Base-by-base conservation (phyloP, 2,888 invertebrate species). In the Ornithoptera priamus region DNA sequence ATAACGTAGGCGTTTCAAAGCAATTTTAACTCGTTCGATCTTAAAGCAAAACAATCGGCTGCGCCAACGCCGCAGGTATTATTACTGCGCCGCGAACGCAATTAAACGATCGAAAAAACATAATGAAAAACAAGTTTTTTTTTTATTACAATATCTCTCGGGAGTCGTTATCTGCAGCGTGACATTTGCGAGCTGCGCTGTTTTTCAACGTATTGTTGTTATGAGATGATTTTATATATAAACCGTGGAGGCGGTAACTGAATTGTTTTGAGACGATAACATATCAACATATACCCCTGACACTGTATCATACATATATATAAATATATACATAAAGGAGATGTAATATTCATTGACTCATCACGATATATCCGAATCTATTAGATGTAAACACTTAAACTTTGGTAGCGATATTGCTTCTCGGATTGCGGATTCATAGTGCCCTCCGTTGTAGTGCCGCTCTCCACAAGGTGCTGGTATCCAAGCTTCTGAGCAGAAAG, bases 71-170 rank as follows among this genome's bases (percentile, higher is more conserved):
- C 39, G 36, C 62, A 57, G 39, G 50, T 36, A 58, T 66, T 50
- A 22, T 59, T 60, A 59, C n/a, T 46, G 58, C 7, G 24, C 6
- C 18, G 60, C 60, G 62, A 56, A 56, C 68, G 57, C 50, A 68
- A 68, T 68, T 68, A 58, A 67, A 59, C 60, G 56, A 65, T 67
- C 57, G 67, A 70, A 70, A 65, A 64, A n/a, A 64, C 20, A 58
- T 10, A 39, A 10, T 10, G 10, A 50, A 63, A 70, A 70, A 70
- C 63, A 63, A 66, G 62, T 70, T 39, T 70, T 65, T 68, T 62
- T 42, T 50, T 58, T 20, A 15, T 30, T 46, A 53, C 10, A 57
- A 46, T 68, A 30, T 57, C 58, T 59, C 20, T 30, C 61, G 39
- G 30, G 3, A 57, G 65, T 42, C 24, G 22, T 69, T 69, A 65